Evolutionary conservation across 1,140 invertebrate genomes (phyloP).

Genomic region (Pissodes strobi): DNA sequence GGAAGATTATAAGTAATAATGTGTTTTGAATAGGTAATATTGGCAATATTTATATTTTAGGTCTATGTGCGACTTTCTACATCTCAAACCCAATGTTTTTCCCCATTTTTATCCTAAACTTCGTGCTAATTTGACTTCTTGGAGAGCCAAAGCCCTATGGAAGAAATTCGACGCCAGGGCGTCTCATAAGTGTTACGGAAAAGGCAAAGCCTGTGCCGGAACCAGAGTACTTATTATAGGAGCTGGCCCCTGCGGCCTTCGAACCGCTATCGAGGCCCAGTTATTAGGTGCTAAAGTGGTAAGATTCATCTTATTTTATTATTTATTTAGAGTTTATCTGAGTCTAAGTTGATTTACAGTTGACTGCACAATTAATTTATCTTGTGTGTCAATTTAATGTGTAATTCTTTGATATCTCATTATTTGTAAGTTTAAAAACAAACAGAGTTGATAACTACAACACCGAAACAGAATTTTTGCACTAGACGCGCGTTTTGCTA

Average conservation of each 20-base stretch:
- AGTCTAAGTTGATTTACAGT: too few species aligned
- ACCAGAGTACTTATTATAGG: conserved; percentile 92
- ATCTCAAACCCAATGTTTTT: conserved; percentile 81
- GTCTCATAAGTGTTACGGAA: conserved; percentile 88
- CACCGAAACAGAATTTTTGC: too few species aligned
- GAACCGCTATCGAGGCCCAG: conserved; percentile 95
- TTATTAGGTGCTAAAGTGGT: conserved; percentile 93
- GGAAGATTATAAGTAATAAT: too few species aligned
- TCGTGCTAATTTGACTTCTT: conserved; percentile 72
- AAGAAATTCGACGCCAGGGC: conserved; percentile 93
- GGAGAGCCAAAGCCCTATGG: conserved; percentile 95
- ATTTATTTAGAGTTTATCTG: too few species aligned
- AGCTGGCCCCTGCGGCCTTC: conserved; percentile 91
- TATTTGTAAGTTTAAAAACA: too few species aligned
- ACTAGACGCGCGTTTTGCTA: too few species aligned
- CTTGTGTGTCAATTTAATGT: too few species aligned
- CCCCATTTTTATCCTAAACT: conserved; percentile 88
- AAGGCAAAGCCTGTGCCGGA: conserved; percentile 82
- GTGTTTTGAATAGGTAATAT: too few species aligned
- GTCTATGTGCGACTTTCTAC: conserved; percentile 86
- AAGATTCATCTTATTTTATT: too few species aligned
- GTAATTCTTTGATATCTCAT: too few species aligned
- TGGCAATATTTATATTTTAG: conserved; percentile 12
- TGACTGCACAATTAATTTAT: too few species aligned
- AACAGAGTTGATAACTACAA: too few species aligned